A percentile compares a stretch with the other conserved stretches of the same genome.
These are phyloP conservation scores for Stenodera caucasica DNA, from an alignment of 2,888 invertebrate species.

Conservation along the genomic window DNA sequence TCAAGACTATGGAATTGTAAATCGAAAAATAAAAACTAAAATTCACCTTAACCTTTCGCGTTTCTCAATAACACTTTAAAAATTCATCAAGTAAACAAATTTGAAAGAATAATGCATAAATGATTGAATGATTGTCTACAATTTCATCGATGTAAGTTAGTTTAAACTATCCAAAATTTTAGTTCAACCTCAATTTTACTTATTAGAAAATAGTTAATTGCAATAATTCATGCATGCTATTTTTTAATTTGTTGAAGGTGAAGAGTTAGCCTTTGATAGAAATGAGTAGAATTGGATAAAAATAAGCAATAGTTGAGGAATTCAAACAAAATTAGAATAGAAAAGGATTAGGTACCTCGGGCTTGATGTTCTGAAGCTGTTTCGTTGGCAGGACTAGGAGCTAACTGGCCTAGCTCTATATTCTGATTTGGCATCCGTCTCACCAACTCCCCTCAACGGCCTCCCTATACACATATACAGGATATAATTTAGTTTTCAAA, in stretches of 20 bases:
- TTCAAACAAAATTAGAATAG: no score
- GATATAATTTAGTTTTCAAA: slow-evolving; percentile 9
- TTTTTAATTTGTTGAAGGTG: no score
- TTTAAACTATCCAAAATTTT: no score
- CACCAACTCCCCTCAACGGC: slow-evolving; percentile 36
- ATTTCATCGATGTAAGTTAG: no score
- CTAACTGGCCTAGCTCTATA: slow-evolving; percentile 48
- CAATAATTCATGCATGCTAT: no score
- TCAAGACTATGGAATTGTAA: no score
- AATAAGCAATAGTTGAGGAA: slow-evolving; percentile 1
- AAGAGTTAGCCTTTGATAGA: not conserved
- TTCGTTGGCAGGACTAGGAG: slow-evolving; percentile 38
- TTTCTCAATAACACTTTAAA: not conserved
- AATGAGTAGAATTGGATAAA: not conserved
- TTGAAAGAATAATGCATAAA: not conserved
- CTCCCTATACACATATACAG: slow-evolving; percentile 35
- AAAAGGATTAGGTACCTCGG: slow-evolving; percentile 35
- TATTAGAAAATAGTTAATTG: no score
- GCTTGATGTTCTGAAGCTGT: slow-evolving; percentile 28
- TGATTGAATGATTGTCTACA: no score
- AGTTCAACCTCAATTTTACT: no score
- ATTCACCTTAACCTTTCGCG: not conserved
- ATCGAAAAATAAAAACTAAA: not conserved
- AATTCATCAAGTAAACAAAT: not conserved
- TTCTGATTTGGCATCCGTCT: slow-evolving; percentile 49